These are phyloP conservation scores for Zenarchopterus dispar DNA, from an alignment of 2,797 vertebrate genomes.

Conservation along the genomic window DNA sequence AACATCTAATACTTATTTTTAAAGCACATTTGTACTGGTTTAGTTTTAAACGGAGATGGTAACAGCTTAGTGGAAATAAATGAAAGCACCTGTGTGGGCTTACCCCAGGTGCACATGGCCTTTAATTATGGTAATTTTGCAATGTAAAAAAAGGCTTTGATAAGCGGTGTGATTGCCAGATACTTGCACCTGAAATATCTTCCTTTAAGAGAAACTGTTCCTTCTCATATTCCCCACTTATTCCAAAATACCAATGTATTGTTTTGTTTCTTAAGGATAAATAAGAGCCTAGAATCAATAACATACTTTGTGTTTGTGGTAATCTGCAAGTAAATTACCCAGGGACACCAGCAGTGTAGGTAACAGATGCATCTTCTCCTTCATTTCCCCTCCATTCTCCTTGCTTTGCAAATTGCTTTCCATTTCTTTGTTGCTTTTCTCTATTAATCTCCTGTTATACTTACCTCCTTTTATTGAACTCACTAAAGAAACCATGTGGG, in stretches of 20 bases:
- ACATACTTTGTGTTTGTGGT: constrained; percentile 43
- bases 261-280: constrained; percentile 59
- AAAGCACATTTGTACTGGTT: too few relatives aligned
- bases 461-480: constrained; percentile 59
- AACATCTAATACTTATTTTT: too few relatives aligned
- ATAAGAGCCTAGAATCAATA: constrained; percentile 81
- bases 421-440: constrained; percentile 25
- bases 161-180: too few relatives aligned
- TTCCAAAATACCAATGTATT: constrained; percentile 11
- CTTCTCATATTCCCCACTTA: constrained; percentile 57
- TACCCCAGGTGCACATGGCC: too few relatives aligned
- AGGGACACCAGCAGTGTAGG: constrained; percentile 29
- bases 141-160: too few relatives aligned
- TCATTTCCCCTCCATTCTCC: constrained; percentile 8
- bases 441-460: constrained; percentile 30
- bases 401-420: constrained; percentile 30
- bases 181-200: too few relatives aligned
- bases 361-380: constrained; percentile 20
- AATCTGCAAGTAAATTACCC: constrained; percentile 62
- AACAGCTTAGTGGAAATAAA: too few relatives aligned
- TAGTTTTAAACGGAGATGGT: too few relatives aligned
- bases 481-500: constrained; percentile 57
- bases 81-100: too few relatives aligned
- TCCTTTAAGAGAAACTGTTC: too few relatives aligned
- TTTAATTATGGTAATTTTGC: too few relatives aligned